These are phyloP conservation scores for Mobula birostris DNA, from an alignment of 2,113 vertebrate genomes.

Conservation along the genomic window DNA sequence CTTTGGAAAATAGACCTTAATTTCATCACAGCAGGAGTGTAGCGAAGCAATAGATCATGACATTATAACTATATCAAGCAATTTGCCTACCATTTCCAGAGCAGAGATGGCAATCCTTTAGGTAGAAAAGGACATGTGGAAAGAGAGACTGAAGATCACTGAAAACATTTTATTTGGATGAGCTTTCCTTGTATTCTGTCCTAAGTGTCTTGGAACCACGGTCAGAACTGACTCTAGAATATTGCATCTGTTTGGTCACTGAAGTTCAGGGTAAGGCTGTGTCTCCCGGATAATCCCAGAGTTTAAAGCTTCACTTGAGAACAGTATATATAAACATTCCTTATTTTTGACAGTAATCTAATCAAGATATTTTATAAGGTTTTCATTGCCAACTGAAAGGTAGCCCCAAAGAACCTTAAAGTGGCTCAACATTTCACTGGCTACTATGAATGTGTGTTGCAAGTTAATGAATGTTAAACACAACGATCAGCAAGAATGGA, in stretches of 20 bases:
- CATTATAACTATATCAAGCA: background rate
- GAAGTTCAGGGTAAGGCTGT: background rate
- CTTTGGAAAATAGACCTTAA: background rate
- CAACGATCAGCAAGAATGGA: background rate
- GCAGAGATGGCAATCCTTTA: background rate
- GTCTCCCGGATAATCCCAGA: background rate
- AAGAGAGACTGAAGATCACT: background rate
- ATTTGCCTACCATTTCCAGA: background rate
- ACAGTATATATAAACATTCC: no score
- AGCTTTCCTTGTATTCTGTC: background rate
- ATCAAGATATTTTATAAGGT: background rate
- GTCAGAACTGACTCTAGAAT: background rate
- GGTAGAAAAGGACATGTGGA: background rate
- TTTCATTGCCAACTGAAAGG: background rate
- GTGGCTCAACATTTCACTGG: background rate
- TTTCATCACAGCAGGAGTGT: background rate
- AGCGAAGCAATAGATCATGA: background rate
- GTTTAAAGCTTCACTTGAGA: background rate
- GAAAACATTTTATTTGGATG: background rate
- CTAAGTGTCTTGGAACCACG: background rate
- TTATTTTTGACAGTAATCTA: no score
- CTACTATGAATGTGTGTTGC: background rate
- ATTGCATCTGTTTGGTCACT: background rate
- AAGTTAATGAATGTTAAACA: background rate
- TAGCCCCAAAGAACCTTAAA: background rate